A percentile compares a stretch with the other conserved stretches of the same genome.
Conservation (phyloP, 2,797 vertebrate genomes). For the Acomys russatus region DNA sequence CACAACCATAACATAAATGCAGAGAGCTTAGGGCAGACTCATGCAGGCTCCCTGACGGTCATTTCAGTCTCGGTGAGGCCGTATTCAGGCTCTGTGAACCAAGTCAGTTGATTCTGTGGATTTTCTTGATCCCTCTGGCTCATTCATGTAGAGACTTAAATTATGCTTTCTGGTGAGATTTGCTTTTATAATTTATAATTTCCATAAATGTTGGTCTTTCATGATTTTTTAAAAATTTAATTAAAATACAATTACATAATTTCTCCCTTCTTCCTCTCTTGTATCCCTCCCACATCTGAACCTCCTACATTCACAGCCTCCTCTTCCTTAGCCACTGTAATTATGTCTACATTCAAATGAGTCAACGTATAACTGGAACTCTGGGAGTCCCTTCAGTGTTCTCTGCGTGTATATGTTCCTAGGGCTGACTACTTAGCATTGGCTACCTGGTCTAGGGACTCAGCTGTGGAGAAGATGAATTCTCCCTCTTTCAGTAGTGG, state of each 20-base stretch:
- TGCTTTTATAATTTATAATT: constrained; percentile 16
- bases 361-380: neutral
- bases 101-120: neutral
- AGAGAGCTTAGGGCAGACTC: neutral
- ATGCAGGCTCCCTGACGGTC: neutral
- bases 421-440: neutral
- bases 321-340: neutral
- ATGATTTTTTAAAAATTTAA: neutral
- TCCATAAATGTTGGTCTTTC: constrained; percentile 19
- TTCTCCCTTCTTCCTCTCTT: neutral
- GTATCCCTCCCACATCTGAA: no score
- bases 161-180: neutral
- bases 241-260: neutral
- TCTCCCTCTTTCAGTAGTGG: neutral
- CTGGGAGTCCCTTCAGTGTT: neutral
- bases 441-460: no score
- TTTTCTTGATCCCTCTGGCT: neutral
- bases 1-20: neutral
- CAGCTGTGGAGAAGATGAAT: neutral
- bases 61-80: neutral
- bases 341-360: neutral
- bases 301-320: no score
- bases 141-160: neutral
- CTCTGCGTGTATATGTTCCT: neutral
- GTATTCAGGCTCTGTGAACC: neutral